Conservation (phyloP, 1,140 invertebrate genomes). For the Babylonia areolata region DNA sequence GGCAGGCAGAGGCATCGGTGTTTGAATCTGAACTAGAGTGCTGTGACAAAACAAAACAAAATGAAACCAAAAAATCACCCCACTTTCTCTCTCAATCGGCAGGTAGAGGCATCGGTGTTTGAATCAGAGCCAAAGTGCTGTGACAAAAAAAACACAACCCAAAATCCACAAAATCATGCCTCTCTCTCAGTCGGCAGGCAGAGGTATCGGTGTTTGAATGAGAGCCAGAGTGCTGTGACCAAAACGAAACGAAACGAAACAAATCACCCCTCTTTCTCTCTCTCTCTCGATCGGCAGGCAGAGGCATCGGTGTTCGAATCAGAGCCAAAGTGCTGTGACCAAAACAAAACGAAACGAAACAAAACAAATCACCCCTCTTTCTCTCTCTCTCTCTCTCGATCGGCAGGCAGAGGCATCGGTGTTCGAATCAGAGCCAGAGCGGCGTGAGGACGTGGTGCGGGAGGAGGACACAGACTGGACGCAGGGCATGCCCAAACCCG, state of each 20-base stretch:
- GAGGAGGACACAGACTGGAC: slow-evolving; percentile 66
- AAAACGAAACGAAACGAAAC: no score
- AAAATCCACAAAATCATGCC: no score
- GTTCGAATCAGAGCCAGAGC: slow-evolving; percentile 64
- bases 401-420: slow-evolving; percentile 46
- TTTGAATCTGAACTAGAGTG: slow-evolving; percentile 63
- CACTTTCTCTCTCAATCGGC: no score
- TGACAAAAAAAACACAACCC: no score
- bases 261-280: neutral
- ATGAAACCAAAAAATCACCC: no score
- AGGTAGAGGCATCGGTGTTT: slow-evolving; percentile 52
- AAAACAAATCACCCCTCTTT: neutral
- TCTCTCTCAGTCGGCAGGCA: slow-evolving; percentile 18
- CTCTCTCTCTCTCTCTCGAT: neutral
- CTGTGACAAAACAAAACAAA: no score
- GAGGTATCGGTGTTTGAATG: slow-evolving; percentile 61
- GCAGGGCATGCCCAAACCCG: slow-evolving; percentile 63
- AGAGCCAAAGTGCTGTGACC: slow-evolving; percentile 52
- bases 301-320: slow-evolving; percentile 61
- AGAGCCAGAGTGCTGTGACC: slow-evolving; percentile 50
- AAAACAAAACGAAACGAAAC: no score
- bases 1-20: slow-evolving; percentile 46
- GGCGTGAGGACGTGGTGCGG: slow-evolving; percentile 52
- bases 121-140: slow-evolving; percentile 63
- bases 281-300: slow-evolving; percentile 19